Evolutionary conservation across 2,888 invertebrate genomes (phyloP).

Genomic region (Cheilosia scutellata): DNA sequence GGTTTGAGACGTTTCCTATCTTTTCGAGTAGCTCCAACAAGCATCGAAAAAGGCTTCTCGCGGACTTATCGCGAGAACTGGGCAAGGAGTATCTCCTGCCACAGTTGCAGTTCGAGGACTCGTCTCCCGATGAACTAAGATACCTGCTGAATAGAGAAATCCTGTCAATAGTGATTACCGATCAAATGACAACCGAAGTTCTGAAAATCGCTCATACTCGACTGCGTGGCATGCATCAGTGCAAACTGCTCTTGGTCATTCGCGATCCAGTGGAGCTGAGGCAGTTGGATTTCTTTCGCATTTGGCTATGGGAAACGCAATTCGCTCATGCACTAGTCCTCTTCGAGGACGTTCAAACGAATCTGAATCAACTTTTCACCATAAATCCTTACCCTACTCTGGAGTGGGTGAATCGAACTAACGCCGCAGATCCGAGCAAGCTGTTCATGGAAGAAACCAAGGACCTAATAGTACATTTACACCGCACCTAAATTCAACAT

Average conservation of each 20-base stretch:
- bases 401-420: constrained; percentile 49
- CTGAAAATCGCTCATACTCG: background rate
- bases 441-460: constrained; percentile 14
- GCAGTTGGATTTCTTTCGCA: constrained; percentile 19
- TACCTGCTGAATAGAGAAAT: constrained; percentile 6
- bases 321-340: constrained; percentile 31
- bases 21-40: constrained; percentile 19
- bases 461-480: too few species aligned
- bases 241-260: constrained; percentile 39
- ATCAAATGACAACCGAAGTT: constrained; percentile 31
- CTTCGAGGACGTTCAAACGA: constrained; percentile 27
- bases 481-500: too few species aligned
- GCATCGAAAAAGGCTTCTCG: background rate
- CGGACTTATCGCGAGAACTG: constrained; percentile 21
- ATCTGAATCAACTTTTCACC: constrained; percentile 39
- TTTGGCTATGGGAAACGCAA: constrained; percentile 52
- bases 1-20: constrained; percentile 30
- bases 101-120: constrained; percentile 30
- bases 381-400: constrained; percentile 37
- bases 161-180: constrained; percentile 40
- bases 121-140: constrained; percentile 3
- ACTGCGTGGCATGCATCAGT: constrained; percentile 55
- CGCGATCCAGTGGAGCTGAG: constrained; percentile 21
- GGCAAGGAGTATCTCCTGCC: constrained; percentile 9
- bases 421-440: constrained; percentile 4